These are phyloP conservation scores for Coremacera marginata DNA, from an alignment of 2,888 invertebrate species.

Conservation along the genomic window DNA sequence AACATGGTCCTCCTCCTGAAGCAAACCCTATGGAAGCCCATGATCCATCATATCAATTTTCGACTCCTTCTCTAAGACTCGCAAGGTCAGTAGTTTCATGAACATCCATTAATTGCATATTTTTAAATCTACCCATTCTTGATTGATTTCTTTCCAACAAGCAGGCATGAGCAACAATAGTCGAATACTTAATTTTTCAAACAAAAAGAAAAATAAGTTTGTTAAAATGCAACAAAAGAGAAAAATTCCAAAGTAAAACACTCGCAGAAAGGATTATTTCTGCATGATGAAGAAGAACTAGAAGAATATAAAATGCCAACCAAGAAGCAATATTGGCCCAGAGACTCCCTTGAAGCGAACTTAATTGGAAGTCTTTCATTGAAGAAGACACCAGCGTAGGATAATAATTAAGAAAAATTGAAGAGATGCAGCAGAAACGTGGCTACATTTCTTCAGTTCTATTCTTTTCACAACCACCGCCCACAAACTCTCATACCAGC, in stretches of 20 bases:
- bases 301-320: slow-evolving; percentile 16
- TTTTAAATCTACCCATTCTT: background rate
- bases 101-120: too few relatives aligned
- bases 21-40: too few relatives aligned
- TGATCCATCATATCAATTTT: background rate
- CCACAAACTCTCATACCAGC: background rate
- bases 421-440: slow-evolving; percentile 17
- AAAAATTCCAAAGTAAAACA: background rate
- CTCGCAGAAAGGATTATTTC: slow-evolving; percentile 24
- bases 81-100: too few relatives aligned
- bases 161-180: background rate
- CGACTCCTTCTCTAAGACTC: too few relatives aligned
- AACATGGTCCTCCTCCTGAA: too few relatives aligned
- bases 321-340: slow-evolving; percentile 14
- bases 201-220: background rate
- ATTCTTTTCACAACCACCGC: background rate
- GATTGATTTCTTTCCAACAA: background rate
- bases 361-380: slow-evolving; percentile 41
- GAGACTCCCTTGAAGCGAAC: slow-evolving; percentile 12
- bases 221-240: background rate
- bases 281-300: slow-evolving; percentile 11
- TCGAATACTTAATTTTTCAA: background rate
- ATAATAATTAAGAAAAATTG: slow-evolving; percentile 45
- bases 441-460: background rate
- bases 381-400: slow-evolving; percentile 32